These are phyloP conservation scores for Xenopus tropicalis DNA, from an alignment of 2,113 vertebrate genomes.

Conservation along the genomic window DNA sequence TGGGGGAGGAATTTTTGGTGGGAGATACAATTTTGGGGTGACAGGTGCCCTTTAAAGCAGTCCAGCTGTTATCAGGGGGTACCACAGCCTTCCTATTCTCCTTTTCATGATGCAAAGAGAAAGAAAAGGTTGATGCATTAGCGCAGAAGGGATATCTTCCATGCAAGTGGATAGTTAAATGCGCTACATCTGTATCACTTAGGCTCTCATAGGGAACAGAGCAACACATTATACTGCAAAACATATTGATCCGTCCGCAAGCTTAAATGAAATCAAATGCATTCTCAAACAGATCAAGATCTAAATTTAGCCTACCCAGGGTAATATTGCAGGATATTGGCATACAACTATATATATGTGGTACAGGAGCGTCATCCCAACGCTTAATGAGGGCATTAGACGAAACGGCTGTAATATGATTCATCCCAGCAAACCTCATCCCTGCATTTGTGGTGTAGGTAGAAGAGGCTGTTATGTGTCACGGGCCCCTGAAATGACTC, in stretches of 20 bases:
- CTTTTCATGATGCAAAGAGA: too few relatives aligned
- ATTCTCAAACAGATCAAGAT: not conserved
- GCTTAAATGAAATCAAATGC: constrained; percentile 8
- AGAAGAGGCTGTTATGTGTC: constrained; percentile 33
- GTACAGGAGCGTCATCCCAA: constrained; percentile 11
- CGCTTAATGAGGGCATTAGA: constrained; percentile 43
- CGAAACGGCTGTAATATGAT: constrained; percentile 36
- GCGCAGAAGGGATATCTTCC: not conserved
- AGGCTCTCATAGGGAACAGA: not conserved
- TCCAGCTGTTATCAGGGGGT: too few relatives aligned
- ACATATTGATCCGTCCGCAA: not conserved
- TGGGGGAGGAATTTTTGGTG: too few relatives aligned
- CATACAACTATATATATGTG: constrained; percentile 18
- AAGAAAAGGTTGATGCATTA: not conserved
- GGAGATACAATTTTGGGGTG: too few relatives aligned
- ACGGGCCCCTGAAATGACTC: constrained; percentile 36
- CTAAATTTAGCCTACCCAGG: constrained; percentile 20
- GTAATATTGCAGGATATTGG: constrained; percentile 21
- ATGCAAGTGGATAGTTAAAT: not conserved
- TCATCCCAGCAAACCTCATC: constrained; percentile 33
- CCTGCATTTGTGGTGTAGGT: constrained; percentile 34
- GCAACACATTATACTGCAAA: not conserved
- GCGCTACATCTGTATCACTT: not conserved
- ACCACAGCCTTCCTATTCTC: too few relatives aligned
- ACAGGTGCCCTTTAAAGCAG: too few relatives aligned